phyloP scores from a whole-genome alignment of 2,888 invertebrate genomes.

The Thumatha senex region DNA sequence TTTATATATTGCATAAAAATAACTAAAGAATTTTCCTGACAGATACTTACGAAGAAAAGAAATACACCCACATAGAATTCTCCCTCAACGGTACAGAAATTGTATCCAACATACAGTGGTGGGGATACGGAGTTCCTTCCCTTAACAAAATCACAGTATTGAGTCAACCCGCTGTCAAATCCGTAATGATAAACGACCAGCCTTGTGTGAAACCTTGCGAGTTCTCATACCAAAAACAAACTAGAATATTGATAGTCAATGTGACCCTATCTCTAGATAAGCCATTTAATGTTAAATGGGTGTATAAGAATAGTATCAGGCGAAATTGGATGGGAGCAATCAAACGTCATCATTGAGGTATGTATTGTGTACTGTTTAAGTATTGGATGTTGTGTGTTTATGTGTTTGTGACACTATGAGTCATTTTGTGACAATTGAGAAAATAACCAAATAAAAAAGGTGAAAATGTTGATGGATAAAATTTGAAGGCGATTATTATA shows the following conservation, averaged over 20 bases:
- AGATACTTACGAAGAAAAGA: constrained; percentile 84
- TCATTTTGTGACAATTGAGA: background rate
- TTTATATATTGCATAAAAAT: no score
- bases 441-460: background rate
- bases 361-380: background rate
- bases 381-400: background rate
- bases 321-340: constrained; percentile 24
- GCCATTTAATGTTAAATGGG: constrained; percentile 63
- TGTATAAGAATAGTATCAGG: constrained; percentile 38
- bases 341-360: constrained; percentile 11
- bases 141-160: constrained; percentile 57
- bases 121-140: constrained; percentile 74
- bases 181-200: constrained; percentile 54
- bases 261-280: constrained; percentile 63
- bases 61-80: constrained; percentile 82
- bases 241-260: constrained; percentile 52
- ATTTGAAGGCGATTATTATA: no score
- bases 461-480: background rate
- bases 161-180: constrained; percentile 49
- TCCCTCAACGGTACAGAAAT: constrained; percentile 52
- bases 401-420: background rate
- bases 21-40: no score
- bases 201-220: constrained; percentile 52
- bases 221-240: constrained; percentile 49
- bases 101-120: constrained; percentile 62